Percentiles rank a stretch among this genome's conserved stretches.
phyloP scores from a whole-genome alignment of 2,113 vertebrate species.

The Paracanthobrama guichenoti region DNA sequence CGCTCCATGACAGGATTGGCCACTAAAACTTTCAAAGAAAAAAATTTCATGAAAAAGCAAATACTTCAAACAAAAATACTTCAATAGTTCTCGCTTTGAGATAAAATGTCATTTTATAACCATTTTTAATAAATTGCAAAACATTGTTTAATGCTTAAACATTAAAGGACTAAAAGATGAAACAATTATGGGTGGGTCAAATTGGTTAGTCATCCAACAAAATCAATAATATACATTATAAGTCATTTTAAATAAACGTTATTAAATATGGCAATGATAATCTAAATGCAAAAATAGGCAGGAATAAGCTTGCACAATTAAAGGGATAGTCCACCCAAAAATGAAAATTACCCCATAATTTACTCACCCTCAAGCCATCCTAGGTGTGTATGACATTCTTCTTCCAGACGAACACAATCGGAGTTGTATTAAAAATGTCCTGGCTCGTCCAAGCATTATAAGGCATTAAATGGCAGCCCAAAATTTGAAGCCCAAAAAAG shows the following conservation, averaged over 20 bases:
- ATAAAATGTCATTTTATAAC: neutral
- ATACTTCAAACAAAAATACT: no score
- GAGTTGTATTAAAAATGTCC: no score
- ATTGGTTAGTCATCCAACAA: neutral
- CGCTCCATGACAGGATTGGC: neutral
- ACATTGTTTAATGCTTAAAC: neutral
- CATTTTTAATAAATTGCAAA: neutral
- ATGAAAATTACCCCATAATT: no score
- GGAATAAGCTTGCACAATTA: neutral
- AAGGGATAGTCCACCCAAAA: neutral
- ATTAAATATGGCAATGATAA: neutral
- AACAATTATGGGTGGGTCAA: neutral
- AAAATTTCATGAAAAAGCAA: neutral
- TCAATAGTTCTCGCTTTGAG: neutral
- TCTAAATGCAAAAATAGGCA: neutral
- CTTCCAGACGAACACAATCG: no score
- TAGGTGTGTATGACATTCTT: no score
- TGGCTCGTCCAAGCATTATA: no score
- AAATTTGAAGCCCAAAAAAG: no score
- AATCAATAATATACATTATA: neutral
- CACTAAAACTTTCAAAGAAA: slow-evolving; percentile 6
- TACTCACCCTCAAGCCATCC: no score
- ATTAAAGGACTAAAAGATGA: neutral
- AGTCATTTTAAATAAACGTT: neutral
- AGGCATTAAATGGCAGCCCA: no score